Evolutionary conservation across 2,113 vertebrate species (phyloP).

Genomic region (Proterorhinus semilunaris): DNA sequence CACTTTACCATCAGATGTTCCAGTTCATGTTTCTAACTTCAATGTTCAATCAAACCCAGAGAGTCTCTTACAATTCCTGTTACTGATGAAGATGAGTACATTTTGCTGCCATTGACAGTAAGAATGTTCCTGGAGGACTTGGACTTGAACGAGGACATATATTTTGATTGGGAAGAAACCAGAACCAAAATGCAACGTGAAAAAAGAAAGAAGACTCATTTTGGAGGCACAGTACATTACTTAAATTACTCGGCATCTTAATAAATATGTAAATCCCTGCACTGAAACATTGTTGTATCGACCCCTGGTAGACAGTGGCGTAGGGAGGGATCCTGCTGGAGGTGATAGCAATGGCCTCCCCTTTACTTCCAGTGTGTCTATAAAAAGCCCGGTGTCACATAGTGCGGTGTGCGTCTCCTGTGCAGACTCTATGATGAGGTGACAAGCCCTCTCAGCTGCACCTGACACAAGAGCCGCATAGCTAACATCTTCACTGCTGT

Average conservation of each 20-base stretch:
- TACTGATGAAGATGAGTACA: too few relatives aligned
- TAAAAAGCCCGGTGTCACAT: constrained; percentile 68
- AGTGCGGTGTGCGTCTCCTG: constrained; percentile 62
- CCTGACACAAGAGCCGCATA: constrained; percentile 64
- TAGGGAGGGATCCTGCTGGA: constrained; percentile 34
- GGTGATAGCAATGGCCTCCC: constrained; percentile 51
- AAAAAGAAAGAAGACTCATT: too few relatives aligned
- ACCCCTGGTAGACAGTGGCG: constrained; percentile 9
- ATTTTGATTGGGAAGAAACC: too few relatives aligned
- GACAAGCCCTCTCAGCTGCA: constrained; percentile 66
- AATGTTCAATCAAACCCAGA: too few relatives aligned
- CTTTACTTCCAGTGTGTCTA: constrained; percentile 58
- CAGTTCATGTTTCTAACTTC: too few relatives aligned
- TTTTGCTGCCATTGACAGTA: too few relatives aligned
- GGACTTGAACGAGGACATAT: too few relatives aligned
- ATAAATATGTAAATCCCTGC: not conserved
- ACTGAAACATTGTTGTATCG: not conserved
- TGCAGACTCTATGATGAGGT: constrained; percentile 70
- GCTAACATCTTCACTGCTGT: constrained; percentile 53
- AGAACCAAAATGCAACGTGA: too few relatives aligned
- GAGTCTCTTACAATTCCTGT: too few relatives aligned
- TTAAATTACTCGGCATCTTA: not conserved
- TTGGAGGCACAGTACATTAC: too few relatives aligned
- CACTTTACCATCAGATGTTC: too few relatives aligned
- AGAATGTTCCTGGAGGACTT: too few relatives aligned